phyloP scores from a whole-genome alignment of 2,797 vertebrate species.

The Chrysocyon brachyurus region DNA sequence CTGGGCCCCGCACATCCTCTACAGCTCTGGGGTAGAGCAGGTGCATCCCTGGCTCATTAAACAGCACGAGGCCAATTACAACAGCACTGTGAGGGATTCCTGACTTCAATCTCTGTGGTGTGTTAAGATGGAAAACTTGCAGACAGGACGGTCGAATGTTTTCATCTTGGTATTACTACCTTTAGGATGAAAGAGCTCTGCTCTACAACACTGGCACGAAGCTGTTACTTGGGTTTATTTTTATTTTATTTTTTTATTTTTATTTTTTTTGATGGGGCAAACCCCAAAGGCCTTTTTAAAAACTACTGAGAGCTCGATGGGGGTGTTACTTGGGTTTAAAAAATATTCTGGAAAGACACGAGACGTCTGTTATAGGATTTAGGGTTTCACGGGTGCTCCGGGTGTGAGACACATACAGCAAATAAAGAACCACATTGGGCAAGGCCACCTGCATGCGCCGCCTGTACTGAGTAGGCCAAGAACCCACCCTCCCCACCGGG shows the following conservation, averaged over 20 bases:
- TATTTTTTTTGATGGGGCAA: no score
- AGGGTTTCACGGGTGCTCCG: not conserved
- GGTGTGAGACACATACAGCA: not conserved
- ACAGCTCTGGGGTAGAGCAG: not conserved
- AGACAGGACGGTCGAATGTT: not conserved
- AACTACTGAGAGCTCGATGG: no score
- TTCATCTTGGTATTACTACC: not conserved
- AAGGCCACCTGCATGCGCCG: not conserved
- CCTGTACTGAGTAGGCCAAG: no score
- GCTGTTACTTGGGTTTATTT: not conserved
- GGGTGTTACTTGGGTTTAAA: not conserved
- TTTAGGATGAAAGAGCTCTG: not conserved
- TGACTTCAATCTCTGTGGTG: not conserved
- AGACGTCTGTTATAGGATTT: not conserved
- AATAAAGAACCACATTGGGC: not conserved
- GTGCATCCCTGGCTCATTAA: not conserved
- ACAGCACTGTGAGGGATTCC: not conserved
- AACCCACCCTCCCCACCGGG: not conserved
- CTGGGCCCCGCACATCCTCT: accelerated
- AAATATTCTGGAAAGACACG: not conserved
- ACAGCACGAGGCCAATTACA: not conserved
- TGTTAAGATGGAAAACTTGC: not conserved
- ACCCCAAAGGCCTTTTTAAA: no score
- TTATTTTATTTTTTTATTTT: no score
- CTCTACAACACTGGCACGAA: not conserved